Evolutionary conservation across 2,797 vertebrate genomes (phyloP).

Genomic region (Numenius phaeopus): DNA sequence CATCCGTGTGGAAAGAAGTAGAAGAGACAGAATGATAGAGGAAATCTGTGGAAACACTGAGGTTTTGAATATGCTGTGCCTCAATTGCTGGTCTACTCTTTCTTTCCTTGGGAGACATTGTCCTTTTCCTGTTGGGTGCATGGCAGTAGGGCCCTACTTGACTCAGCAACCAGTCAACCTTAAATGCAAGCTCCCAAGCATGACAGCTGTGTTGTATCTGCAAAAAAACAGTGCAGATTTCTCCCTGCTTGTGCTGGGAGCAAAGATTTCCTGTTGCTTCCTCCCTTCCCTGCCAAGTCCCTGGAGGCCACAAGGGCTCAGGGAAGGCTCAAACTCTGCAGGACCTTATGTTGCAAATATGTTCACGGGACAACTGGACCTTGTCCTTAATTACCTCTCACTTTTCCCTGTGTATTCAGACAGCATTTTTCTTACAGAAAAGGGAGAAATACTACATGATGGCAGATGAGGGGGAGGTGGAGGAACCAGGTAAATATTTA

Average conservation of each 20-base stretch:
- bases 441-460: background rate
- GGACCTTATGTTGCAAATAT: background rate
- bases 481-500: background rate
- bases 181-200: background rate
- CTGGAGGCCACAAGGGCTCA: background rate
- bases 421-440: background rate
- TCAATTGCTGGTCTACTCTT: background rate
- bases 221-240: background rate
- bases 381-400: background rate
- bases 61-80: background rate
- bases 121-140: background rate
- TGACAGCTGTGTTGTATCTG: rapidly evolving
- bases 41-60: background rate
- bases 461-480: background rate
- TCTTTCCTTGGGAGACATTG: background rate
- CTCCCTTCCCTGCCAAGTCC: background rate
- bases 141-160: background rate
- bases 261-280: background rate
- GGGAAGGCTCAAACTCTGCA: background rate
- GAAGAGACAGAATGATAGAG: background rate
- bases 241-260: background rate
- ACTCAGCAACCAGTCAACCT: background rate
- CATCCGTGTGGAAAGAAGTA: background rate
- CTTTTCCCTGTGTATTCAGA: background rate
- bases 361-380: background rate